Conservation (phyloP, 1,140 invertebrate genomes). For the Tribolium madens region DNA sequence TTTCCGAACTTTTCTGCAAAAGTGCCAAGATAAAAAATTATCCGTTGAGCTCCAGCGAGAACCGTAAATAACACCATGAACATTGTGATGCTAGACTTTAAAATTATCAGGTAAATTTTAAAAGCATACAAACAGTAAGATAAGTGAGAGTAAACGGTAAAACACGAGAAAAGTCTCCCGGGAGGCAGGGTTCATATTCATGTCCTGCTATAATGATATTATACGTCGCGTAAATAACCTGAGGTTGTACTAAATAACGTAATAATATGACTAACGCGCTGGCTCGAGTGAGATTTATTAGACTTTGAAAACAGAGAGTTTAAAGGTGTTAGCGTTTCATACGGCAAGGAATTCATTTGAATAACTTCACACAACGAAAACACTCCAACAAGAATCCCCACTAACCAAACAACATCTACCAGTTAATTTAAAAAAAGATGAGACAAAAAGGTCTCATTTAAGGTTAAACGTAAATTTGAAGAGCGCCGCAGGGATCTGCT, state of each 20-base stretch:
- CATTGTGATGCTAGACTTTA: constrained; percentile 33
- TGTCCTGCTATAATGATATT: constrained; percentile 56
- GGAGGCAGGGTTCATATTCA: constrained; percentile 54
- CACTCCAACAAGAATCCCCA: too few relatives aligned
- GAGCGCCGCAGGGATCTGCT: too few relatives aligned
- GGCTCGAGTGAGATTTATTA: constrained; percentile 55
- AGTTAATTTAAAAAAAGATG: too few relatives aligned
- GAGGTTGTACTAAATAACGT: constrained; percentile 57
- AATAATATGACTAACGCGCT: constrained; percentile 56
- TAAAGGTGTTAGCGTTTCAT: constrained; percentile 52
- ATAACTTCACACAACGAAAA: too few relatives aligned
- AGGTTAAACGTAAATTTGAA: too few relatives aligned
- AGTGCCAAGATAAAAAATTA: constrained; percentile 35
- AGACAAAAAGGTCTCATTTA: too few relatives aligned
- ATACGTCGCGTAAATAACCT: constrained; percentile 56
- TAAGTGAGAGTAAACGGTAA: constrained; percentile 55
- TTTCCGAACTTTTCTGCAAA: constrained; percentile 32
- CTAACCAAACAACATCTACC: background rate
- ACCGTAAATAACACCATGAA: constrained; percentile 19
- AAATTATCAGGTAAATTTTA: constrained; percentile 54
- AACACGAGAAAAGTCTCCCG: constrained; percentile 52
- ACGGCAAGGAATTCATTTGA: constrained; percentile 16
- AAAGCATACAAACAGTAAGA: constrained; percentile 55
- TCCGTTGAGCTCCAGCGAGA: constrained; percentile 12
- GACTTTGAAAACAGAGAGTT: constrained; percentile 57